Percentiles rank a stretch among this genome's conserved stretches.
These are phyloP conservation scores for Bovichtus diacanthus DNA, from an alignment of 2,797 vertebrate genomes.

Conservation along the genomic window DNA sequence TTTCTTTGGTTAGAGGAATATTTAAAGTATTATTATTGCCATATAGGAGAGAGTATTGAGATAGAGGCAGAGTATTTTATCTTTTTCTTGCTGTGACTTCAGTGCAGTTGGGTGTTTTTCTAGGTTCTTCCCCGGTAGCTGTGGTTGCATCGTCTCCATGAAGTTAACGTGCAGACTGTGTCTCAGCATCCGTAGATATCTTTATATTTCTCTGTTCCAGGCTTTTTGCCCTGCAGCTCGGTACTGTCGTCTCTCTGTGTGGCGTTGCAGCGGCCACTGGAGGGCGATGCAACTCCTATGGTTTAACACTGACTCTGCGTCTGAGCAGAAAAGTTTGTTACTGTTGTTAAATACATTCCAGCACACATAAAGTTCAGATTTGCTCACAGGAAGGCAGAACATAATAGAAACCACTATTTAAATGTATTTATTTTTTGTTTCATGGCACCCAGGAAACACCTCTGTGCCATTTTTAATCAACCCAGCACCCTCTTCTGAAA, in stretches of 20 bases:
- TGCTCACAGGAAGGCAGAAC: slow-evolving; percentile 2
- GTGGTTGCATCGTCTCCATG: slow-evolving; percentile 14
- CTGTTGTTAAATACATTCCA: slow-evolving; percentile 70
- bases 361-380: slow-evolving; percentile 7
- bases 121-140: slow-evolving; percentile 32
- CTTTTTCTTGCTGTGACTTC: slow-evolving; percentile 54
- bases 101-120: slow-evolving; percentile 54
- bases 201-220: background rate
- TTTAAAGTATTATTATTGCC: slow-evolving; percentile 50
- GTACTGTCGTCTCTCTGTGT: slow-evolving; percentile 57
- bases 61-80: slow-evolving; percentile 47
- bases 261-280: slow-evolving; percentile 69
- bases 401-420: background rate
- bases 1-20: slow-evolving; percentile 57
- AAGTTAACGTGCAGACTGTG: background rate
- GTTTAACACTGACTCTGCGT: slow-evolving; percentile 35
- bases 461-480: slow-evolving; percentile 36
- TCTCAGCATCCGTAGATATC: background rate
- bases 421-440: slow-evolving; percentile 1
- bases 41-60: slow-evolving; percentile 40
- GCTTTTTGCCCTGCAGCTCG: slow-evolving; percentile 15
- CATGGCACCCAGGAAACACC: slow-evolving; percentile 26
- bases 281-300: slow-evolving; percentile 63
- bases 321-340: slow-evolving; percentile 26
- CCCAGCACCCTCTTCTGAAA: slow-evolving; percentile 33